A percentile compares a stretch with the other conserved stretches of the same genome.
phyloP scores from a whole-genome alignment of 2,888 invertebrate genomes.

The Cosmia trapezina region DNA sequence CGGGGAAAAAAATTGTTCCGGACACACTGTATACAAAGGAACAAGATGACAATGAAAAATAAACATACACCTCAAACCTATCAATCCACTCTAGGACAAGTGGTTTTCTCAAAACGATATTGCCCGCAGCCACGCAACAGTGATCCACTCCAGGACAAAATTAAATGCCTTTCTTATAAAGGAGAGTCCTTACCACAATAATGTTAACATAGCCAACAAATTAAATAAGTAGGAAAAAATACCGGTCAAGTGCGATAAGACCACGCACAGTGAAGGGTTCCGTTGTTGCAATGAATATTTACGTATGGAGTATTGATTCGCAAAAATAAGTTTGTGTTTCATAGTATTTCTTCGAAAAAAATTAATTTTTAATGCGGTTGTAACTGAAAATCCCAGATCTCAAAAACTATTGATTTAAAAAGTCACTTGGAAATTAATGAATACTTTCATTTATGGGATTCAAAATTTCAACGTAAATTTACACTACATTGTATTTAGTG shows the following conservation, averaged over 20 bases:
- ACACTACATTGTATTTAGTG: too few relatives aligned
- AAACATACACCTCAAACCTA: background rate
- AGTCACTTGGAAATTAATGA: too few relatives aligned
- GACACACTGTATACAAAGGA: background rate
- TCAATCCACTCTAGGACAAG: constrained; percentile 15
- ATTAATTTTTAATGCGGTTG: too few relatives aligned
- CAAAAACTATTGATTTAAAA: background rate
- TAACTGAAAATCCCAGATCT: background rate
- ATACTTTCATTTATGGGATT: too few relatives aligned
- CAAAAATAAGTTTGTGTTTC: background rate
- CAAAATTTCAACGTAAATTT: too few relatives aligned
- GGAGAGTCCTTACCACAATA: background rate
- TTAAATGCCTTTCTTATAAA: constrained; percentile 36
- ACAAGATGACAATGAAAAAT: background rate
- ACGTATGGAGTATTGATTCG: too few relatives aligned
- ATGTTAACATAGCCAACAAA: background rate
- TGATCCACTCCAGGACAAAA: constrained; percentile 7
- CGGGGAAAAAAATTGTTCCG: too few relatives aligned
- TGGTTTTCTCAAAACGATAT: constrained; percentile 28
- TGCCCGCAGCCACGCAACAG: constrained; percentile 29
- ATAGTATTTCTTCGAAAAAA: background rate
- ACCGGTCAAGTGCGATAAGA: background rate
- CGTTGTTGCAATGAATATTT: background rate
- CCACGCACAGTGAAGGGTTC: background rate
- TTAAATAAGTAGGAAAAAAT: constrained; percentile 2